Percentiles rank a stretch among this genome's conserved stretches.
Evolutionary conservation across 1,140 invertebrate genomes (phyloP).

Genomic region (Drosophila kepulauana): DNA sequence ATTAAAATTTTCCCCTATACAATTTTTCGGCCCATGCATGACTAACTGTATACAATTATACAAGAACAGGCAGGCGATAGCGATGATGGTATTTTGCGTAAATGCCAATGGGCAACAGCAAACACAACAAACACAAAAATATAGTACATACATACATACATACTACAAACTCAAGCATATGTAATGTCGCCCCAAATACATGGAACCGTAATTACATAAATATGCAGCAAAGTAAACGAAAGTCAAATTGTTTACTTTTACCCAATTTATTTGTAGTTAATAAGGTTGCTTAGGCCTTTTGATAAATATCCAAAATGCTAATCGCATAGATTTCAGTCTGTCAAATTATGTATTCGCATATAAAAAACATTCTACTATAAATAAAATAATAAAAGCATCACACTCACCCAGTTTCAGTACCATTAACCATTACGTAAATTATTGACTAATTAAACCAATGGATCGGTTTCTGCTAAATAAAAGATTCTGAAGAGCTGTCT

Average conservation of each 20-base stretch:
- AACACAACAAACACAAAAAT: slow-evolving; percentile 6
- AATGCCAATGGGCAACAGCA: slow-evolving; percentile 8
- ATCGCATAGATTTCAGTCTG: background rate
- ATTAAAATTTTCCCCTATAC: slow-evolving; percentile 69
- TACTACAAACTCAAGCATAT: background rate
- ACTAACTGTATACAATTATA: slow-evolving; percentile 58
- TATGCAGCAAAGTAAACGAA: slow-evolving; percentile 31
- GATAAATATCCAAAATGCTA: background rate
- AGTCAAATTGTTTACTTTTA: slow-evolving; percentile 12
- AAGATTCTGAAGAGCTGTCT: too few relatives aligned
- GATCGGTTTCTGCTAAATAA: too few relatives aligned
- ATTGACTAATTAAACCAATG: too few relatives aligned
- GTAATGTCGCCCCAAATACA: slow-evolving; percentile 2
- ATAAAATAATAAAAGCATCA: too few relatives aligned
- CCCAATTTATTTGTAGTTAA: slow-evolving; percentile 16
- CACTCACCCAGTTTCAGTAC: too few relatives aligned
- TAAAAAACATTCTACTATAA: too few relatives aligned
- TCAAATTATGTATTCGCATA: background rate
- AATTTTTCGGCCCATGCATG: slow-evolving; percentile 54
- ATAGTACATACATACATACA: background rate
- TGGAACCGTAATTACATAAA: slow-evolving; percentile 39
- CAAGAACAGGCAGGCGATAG: background rate
- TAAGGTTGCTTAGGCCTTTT: slow-evolving; percentile 5
- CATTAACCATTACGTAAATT: background rate
- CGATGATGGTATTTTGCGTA: slow-evolving; percentile 4